These are phyloP conservation scores for Eupeodes latifasciatus DNA, from an alignment of 2,888 invertebrate species.

Conservation along the genomic window DNA sequence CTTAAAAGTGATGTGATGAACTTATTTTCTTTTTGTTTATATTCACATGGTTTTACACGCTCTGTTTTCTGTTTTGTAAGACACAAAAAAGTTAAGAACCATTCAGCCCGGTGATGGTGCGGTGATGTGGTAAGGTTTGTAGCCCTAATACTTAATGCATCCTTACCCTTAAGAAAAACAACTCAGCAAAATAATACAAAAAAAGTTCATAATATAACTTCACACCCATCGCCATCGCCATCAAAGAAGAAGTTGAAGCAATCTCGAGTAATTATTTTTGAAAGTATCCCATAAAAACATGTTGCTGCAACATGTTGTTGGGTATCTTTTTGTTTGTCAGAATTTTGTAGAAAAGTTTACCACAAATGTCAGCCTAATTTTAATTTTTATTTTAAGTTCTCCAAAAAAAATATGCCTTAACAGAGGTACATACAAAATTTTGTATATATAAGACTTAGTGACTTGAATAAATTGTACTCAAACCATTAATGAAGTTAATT, in stretches of 20 bases:
- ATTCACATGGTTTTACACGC: slow-evolving; percentile 20
- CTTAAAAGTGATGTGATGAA: slow-evolving; percentile 33
- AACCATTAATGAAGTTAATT: slow-evolving; percentile 70
- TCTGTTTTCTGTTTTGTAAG: slow-evolving; percentile 47
- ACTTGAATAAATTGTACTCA: slow-evolving; percentile 59
- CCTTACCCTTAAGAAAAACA: slow-evolving; percentile 29
- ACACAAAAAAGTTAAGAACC: slow-evolving; percentile 50
- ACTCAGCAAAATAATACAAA: slow-evolving; percentile 16
- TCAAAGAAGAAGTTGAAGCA: not conserved
- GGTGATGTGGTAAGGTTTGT: not conserved
- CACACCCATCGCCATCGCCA: slow-evolving; percentile 15
- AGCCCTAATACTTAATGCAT: slow-evolving; percentile 43
- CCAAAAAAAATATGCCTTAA: not conserved
- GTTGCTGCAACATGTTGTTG: slow-evolving; percentile 49
- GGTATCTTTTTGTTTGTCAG: slow-evolving; percentile 2
- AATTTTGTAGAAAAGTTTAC: slow-evolving; percentile 23
- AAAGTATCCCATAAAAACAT: slow-evolving; percentile 39
- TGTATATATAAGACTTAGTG: not conserved
- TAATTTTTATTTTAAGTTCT: not conserved
- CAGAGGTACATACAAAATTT: too few relatives aligned
- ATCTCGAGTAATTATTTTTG: slow-evolving; percentile 43
- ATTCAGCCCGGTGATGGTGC: slow-evolving; percentile 33
- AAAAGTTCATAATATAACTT: slow-evolving; percentile 35
- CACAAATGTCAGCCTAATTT: slow-evolving; percentile 1
- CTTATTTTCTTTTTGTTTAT: slow-evolving; percentile 14